Evolutionary conservation across 1,140 invertebrate species (phyloP).

Genomic region (Thalassaphorura encarpata): DNA sequence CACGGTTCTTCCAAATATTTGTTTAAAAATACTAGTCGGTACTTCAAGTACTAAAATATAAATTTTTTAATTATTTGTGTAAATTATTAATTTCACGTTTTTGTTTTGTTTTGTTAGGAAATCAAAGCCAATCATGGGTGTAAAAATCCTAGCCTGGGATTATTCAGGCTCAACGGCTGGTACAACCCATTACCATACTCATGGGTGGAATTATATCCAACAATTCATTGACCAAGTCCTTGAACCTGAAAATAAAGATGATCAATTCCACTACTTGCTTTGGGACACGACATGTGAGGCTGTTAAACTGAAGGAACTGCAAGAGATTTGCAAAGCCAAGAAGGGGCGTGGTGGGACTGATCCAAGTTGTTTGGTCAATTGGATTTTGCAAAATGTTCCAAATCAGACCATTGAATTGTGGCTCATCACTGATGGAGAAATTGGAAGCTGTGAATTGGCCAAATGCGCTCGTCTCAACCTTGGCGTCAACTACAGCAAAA

Average conservation of each 20-base stretch:
- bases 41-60: no score
- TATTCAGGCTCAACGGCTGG: conserved; percentile 4
- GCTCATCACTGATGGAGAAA: conserved; percentile 16
- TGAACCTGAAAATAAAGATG: neutral
- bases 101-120: no score
- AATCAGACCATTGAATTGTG: conserved; percentile 5
- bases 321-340: neutral
- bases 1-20: no score
- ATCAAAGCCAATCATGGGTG: no score
- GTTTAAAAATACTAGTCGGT: no score
- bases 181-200: neutral
- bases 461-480: conserved; percentile 6
- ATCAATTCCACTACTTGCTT: neutral
- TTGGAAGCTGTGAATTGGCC: neutral
- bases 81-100: no score
- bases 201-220: neutral
- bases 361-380: conserved; percentile 5
- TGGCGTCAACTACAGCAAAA: neutral
- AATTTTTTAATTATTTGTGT: no score
- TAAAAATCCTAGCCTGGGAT: conserved; percentile 10
- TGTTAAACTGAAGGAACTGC: neutral
- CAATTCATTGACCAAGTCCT: neutral
- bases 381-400: conserved; percentile 1
- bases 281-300: neutral
- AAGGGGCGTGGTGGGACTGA: conserved; percentile 2